Evolutionary conservation across 2,888 invertebrate species (phyloP).

Genomic region (Microctonus hyperodae): DNA sequence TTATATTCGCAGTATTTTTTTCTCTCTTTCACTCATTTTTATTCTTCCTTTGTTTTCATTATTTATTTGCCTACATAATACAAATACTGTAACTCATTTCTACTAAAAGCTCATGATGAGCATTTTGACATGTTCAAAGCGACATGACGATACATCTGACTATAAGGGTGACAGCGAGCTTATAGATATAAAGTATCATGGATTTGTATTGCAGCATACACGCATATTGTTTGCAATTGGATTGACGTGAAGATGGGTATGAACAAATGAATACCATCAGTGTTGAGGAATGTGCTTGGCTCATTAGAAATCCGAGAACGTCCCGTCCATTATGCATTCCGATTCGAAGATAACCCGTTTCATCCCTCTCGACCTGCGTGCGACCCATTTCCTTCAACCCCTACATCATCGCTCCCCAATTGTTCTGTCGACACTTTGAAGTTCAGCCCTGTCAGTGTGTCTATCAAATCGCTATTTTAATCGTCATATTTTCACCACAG

Average conservation of each 20-base stretch:
- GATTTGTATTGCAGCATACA: neutral
- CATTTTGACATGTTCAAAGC: neutral
- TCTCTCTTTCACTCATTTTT: neutral
- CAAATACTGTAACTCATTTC: no score
- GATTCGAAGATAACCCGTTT: slow-evolving; percentile 57
- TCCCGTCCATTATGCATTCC: slow-evolving; percentile 60
- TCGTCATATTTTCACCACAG: slow-evolving; percentile 25
- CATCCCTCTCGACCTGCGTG: slow-evolving; percentile 40
- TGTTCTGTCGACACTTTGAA: slow-evolving; percentile 19
- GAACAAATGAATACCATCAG: neutral
- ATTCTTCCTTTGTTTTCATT: slow-evolving; percentile 4
- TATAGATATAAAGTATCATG: neutral
- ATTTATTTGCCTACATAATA: slow-evolving; percentile 8
- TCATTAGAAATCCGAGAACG: slow-evolving; percentile 60
- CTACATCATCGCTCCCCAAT: slow-evolving; percentile 39
- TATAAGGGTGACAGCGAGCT: neutral
- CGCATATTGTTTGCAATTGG: neutral
- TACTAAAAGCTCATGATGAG: neutral
- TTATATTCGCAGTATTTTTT: slow-evolving; percentile 16
- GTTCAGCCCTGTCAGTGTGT: slow-evolving; percentile 22
- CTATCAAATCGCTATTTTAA: slow-evolving; percentile 36
- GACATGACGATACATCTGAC: neutral
- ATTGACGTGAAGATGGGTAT: neutral
- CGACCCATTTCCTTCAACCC: slow-evolving; percentile 36
- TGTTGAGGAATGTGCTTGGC: slow-evolving; percentile 38